Base-by-base conservation (phyloP, 2,797 vertebrate genomes). In the Mionectes olivaceus region DNA sequence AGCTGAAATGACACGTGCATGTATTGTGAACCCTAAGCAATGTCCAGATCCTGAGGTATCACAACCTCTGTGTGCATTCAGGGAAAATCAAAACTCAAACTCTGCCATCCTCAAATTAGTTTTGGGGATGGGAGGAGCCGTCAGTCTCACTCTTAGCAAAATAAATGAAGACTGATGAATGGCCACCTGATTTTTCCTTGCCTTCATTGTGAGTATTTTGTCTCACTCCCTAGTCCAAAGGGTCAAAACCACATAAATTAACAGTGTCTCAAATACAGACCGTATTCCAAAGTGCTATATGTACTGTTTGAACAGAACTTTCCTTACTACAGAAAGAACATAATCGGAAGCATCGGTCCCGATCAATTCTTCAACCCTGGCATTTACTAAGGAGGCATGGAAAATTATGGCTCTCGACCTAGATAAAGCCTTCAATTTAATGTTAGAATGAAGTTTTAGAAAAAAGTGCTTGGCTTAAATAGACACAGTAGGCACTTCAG, bases 71-170 rank as follows among this genome's bases (percentile, higher is more conserved):
- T 37, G 25, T 37, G 53, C 32, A 1, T 73, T 88, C 80, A 47
- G 69, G 96, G 91, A 97, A 97, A 97, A 97, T 96, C 96, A 97
- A 97, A 98, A 93, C 93, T 97, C 97, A 96, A 95, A 95, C 91
- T 96, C 90, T 96, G 95, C 96, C 97, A 83, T 82, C 92, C 92
- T 87, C 83, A 87, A 69, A 80, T 79, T 77, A 86, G 52, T 90
- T 94, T 55, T 89, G 84, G 71, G 81, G 83, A 94, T 92, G 73
- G 90, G 60, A 87, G 56, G 37, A 92, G 44, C 13, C 6, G 43
- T 78, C 91, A 90, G 93, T 95, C 69, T 87, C 77, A 25, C 47
- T 41, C 18, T 50, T 60, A 64, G 56, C 12, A 6, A 92, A 78
- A 46, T 33, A 64, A 84, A 39, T 30, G 43, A 71, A 74, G n/a